phyloP scores from a whole-genome alignment of 2,797 vertebrate species.

The Phylloscopus collybita region DNA sequence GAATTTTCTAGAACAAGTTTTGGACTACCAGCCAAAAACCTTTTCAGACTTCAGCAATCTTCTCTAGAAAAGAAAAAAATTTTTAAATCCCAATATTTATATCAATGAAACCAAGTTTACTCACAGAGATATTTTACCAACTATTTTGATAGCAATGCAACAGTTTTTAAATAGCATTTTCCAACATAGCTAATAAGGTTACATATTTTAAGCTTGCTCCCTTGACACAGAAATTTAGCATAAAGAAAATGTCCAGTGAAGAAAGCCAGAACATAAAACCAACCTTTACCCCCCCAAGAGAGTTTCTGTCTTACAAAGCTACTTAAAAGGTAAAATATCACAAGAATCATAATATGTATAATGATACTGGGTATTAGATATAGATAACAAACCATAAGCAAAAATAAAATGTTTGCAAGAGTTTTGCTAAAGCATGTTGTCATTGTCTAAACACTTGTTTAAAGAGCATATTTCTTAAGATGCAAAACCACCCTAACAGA shows the following conservation, averaged over 20 bases:
- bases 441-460: background rate
- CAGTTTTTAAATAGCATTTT: background rate
- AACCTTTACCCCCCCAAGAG: background rate
- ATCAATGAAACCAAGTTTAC: background rate
- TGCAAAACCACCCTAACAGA: background rate
- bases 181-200: background rate
- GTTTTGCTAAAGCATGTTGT: background rate
- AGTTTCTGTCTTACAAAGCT: background rate
- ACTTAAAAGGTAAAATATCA: background rate
- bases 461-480: background rate
- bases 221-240: background rate
- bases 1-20: background rate
- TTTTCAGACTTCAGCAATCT: background rate
- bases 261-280: background rate
- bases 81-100: background rate
- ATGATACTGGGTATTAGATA: background rate
- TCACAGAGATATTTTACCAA: background rate
- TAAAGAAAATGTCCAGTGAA: background rate
- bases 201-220: background rate
- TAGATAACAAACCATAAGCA: background rate
- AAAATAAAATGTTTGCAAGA: background rate
- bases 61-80: background rate
- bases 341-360: background rate
- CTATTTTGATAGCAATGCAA: background rate
- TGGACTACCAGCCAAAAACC: background rate